Evolutionary conservation across 2,797 vertebrate species (phyloP).

Genomic region (Chelon labrosus): DNA sequence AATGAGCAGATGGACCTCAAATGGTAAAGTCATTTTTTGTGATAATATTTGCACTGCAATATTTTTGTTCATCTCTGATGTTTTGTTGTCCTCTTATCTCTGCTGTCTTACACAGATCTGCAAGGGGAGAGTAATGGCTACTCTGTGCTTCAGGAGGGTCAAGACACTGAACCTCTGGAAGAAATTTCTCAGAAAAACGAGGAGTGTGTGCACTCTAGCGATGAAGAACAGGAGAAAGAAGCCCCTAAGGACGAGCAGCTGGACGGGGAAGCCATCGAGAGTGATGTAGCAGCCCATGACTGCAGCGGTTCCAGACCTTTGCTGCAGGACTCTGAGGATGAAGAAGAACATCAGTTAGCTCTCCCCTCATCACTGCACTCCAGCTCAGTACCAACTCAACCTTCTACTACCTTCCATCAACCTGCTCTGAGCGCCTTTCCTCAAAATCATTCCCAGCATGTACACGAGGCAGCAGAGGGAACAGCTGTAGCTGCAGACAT

Average conservation of each 20-base stretch:
- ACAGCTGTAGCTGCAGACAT: constrained; percentile 77
- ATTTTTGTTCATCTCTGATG: constrained; percentile 36
- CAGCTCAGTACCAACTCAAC: constrained; percentile 36
- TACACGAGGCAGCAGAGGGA: constrained; percentile 26
- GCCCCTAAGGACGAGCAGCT: constrained; percentile 81
- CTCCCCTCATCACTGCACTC: constrained; percentile 42
- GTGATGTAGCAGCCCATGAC: constrained; percentile 85
- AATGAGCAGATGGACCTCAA: constrained; percentile 13
- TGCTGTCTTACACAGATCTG: constrained; percentile 73
- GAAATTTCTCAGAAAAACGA: constrained; percentile 46
- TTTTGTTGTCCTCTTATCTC: constrained; percentile 43
- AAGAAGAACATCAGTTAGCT: constrained; percentile 81
- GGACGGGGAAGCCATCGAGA: constrained; percentile 80
- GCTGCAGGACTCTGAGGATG: constrained; percentile 94
- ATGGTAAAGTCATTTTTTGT: neutral
- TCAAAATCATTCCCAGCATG: constrained; percentile 64
- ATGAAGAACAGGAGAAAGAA: constrained; percentile 87
- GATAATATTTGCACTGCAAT: neutral
- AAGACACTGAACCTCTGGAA: constrained; percentile 49
- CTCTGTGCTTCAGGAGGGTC: constrained; percentile 68
- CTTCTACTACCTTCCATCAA: constrained; percentile 41
- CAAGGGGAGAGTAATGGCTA: constrained; percentile 79
- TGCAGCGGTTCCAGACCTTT: constrained; percentile 94
- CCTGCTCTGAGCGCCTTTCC: constrained; percentile 36
- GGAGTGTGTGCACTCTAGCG: constrained; percentile 93